Evolutionary conservation across 2,888 invertebrate species (phyloP), one percentile per base, ranked within the genome.

Genomic region (Octonoba sinensis): DNA sequence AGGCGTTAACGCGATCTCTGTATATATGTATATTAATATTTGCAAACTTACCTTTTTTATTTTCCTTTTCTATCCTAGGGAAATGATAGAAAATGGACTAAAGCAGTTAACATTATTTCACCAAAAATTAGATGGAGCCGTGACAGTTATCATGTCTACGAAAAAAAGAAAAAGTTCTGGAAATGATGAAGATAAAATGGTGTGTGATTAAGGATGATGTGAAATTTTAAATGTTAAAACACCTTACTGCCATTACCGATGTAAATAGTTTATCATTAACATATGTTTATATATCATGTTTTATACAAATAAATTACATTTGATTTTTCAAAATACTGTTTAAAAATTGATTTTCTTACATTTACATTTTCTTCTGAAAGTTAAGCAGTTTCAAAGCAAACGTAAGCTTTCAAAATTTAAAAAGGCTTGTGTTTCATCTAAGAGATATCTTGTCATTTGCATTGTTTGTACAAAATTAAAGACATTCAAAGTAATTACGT

Each of bases 101-200:
- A 72, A 60, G 20, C 72, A 72, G n/a, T 18, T 72, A 18, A 51
- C 36, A 24, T 8, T 36, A 8, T 72, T 72, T 51, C 51, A 36
- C 20, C 3, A 16, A 12, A 72, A 72, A 24, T 18, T 72, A n/a
- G 51, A 62, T 36, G 49, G 62, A 51, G 72, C 71, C 3, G 12
- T 60, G 6, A 22, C 47, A 49, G 60, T 49, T 1, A 71, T 60
- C 47, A 20, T 46, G 15, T 46, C 59, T 22, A 13, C 15, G 8
- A 59, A 57, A 15, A 18, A 44, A 15, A 44, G 54, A 57, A 1
- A 66, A 24, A n/a, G 1, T 16, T 15, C 8, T 16, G 1, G 16
- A n/a, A 36, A 8, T 15, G 2, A 57, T 46, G 46, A 13, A 36
- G 12, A 15, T 22, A 15, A 20, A 11, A 47, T 71, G 49, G n/a